Evolutionary conservation across 2,113 vertebrate species (phyloP), one percentile per base, ranked within the genome.

Genomic region (Solea senegalensis): DNA sequence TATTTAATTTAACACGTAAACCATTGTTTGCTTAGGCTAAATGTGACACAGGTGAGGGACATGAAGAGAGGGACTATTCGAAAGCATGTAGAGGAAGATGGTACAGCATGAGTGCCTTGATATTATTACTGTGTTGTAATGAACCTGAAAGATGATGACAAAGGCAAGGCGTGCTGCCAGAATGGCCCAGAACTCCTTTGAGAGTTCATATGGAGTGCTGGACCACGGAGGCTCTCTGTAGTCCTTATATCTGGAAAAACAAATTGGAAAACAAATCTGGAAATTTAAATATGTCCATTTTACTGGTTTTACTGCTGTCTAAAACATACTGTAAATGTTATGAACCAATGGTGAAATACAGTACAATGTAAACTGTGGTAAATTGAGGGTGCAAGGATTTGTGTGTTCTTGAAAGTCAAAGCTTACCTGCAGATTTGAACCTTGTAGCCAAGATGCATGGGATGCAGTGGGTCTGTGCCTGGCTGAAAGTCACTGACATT

Each of bases 141-240:
- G 2, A 75, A 99, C 97, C 97, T 99, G 98, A 93, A 99, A 99
- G 78, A 98, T 92, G 0, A 99, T 96, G 63, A 99, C 96, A 12
- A 99, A 99, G 7, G 95, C 95, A 41, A 99, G 91, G 53, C 97
- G 94, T 3, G 95, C 97, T 0, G 98, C 96, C 77, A 99, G 91
- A 67, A 99, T 93, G 39, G 96, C 95, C 98, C 98, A 99, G 92
- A 97, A 99, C 76, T 97, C 95, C 88, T 96, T 98, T n/a, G 97
- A 96, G 58, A 98, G 91, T 27, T 97, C 95, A 1, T 98, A 99
- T 12, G 95, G 94, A 14, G 93, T 93, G 43, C 88, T 93, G 0
- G 97, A 96, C 95, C 96, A 96, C 0, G 96, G 97, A 0, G 96
- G 94, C 43, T 98, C 97, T 73, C 98, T 94, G 81, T 98, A 98